Percentiles rank a stretch among this genome's conserved stretches.
These are phyloP conservation scores for Tetrax tetrax DNA, from an alignment of 2,113 vertebrate species.

Conservation along the genomic window DNA sequence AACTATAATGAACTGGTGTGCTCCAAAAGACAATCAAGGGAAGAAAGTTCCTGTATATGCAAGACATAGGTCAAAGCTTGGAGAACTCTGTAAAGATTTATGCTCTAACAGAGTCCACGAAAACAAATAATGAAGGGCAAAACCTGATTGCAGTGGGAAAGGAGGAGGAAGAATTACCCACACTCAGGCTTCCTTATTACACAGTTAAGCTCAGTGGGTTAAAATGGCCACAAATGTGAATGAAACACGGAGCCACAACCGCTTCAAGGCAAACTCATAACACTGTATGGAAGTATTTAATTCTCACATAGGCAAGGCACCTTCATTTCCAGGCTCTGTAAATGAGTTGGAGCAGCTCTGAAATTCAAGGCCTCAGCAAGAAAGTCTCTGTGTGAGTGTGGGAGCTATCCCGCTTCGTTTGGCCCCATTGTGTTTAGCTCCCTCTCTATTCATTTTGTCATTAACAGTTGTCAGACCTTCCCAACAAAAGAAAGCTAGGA, in stretches of 20 bases:
- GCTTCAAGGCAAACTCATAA: background rate
- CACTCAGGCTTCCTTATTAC: background rate
- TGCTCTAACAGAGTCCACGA: background rate
- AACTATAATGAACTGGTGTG: slow-evolving; percentile 30
- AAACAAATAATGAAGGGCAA: slow-evolving; percentile 8
- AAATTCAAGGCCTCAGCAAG: background rate
- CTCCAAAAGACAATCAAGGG: background rate
- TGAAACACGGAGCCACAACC: background rate
- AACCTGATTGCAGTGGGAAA: background rate
- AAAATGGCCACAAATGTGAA: background rate
- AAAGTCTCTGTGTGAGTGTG: background rate
- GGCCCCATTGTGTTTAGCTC: background rate
- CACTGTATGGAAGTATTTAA: background rate
- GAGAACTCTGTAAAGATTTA: slow-evolving; percentile 40
- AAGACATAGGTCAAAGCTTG: slow-evolving; percentile 31
- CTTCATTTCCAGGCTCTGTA: background rate
- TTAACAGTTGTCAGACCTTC: background rate
- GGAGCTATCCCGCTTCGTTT: background rate
- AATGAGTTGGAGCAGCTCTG: background rate
- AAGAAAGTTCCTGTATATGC: background rate
- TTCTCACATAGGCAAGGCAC: background rate
- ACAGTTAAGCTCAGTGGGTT: background rate
- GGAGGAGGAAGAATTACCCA: background rate
- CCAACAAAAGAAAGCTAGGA: background rate
- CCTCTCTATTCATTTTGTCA: background rate